Evolutionary conservation across 2,113 vertebrate species (phyloP).

Genomic region (Lepus americanus): DNA sequence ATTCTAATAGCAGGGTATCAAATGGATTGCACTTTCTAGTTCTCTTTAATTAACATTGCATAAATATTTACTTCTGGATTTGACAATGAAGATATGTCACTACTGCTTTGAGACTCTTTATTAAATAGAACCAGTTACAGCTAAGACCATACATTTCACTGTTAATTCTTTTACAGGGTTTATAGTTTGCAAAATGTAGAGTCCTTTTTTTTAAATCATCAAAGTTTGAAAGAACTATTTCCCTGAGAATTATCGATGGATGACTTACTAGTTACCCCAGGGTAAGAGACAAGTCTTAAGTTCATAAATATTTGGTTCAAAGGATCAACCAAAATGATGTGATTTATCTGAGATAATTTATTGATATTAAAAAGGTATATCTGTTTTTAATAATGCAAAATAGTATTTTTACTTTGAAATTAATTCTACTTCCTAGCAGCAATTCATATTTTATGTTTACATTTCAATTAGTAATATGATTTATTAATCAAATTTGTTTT

Average conservation of each 20-base stretch:
- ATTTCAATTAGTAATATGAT: constrained; percentile 41
- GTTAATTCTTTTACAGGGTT: background rate
- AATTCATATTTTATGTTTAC: background rate
- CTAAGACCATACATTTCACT: background rate
- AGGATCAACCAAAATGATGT: background rate
- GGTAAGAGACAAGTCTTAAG: background rate
- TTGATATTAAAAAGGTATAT: background rate
- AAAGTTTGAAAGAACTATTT: background rate
- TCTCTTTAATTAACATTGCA: background rate
- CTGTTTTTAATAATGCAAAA: background rate
- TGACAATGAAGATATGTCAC: background rate
- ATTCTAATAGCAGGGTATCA: background rate
- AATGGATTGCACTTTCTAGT: background rate
- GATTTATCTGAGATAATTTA: background rate
- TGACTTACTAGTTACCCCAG: background rate
- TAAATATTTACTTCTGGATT: background rate
- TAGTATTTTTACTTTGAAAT: background rate
- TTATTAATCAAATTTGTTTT: constrained; percentile 12
- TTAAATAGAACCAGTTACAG: background rate
- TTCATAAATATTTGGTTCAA: background rate
- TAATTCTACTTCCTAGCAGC: background rate
- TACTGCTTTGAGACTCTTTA: background rate
- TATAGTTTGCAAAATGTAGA: background rate
- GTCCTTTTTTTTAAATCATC: background rate
- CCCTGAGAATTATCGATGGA: background rate